Evolutionary conservation across 1,140 invertebrate species (phyloP).

Genomic region (Drosophila nebulosa): DNA sequence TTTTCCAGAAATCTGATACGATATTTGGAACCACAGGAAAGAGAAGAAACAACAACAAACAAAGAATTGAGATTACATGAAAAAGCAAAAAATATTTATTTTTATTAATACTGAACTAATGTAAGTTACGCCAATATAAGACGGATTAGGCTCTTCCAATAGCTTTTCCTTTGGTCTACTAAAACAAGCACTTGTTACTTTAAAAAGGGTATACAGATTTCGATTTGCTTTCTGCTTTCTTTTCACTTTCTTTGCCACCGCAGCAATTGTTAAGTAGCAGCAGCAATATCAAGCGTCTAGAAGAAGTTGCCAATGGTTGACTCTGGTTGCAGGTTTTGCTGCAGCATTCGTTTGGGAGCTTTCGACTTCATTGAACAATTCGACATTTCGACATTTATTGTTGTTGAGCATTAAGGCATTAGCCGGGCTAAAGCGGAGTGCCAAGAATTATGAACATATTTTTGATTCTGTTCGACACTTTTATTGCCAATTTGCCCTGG

Average conservation of each 20-base stretch:
- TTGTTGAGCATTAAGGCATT: conserved; percentile 57
- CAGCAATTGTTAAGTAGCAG: not conserved
- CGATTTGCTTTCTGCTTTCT: conserved; percentile 14
- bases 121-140: no score
- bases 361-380: conserved; percentile 55
- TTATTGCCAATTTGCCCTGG: conserved; percentile 50
- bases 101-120: no score
- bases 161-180: no score
- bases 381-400: conserved; percentile 63
- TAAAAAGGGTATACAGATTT: not conserved
- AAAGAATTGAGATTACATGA: no score
- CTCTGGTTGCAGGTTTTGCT: conserved; percentile 7
- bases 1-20: no score
- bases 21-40: no score
- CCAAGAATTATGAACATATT: conserved; percentile 50
- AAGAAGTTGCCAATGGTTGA: conserved; percentile 1
- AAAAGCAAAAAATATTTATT: no score
- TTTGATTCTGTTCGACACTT: conserved; percentile 56
- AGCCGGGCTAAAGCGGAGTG: conserved; percentile 11
- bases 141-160: no score
- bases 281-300: not conserved
- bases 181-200: no score
- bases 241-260: not conserved
- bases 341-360: conserved; percentile 38
- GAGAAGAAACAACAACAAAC: no score